Percentiles rank a stretch among this genome's conserved stretches.
phyloP scores from a whole-genome alignment of 2,888 invertebrate species.

The Chrysolina haemoptera region DNA sequence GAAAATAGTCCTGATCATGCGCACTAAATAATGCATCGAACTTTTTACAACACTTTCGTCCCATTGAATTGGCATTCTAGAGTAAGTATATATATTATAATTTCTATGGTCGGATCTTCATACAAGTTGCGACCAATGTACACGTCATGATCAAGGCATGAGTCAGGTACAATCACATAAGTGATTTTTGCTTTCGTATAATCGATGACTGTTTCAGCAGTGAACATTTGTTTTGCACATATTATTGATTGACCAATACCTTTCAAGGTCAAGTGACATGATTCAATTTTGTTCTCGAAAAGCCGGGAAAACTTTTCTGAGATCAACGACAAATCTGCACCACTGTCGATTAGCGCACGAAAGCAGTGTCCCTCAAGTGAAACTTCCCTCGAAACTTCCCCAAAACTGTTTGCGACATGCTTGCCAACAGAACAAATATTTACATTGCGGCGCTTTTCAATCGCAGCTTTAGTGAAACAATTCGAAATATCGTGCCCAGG shows the following conservation, averaged over 20 bases:
- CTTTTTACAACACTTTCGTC: no score
- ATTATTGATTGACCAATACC: not conserved
- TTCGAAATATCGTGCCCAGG: conserved; percentile 1
- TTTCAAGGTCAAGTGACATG: not conserved
- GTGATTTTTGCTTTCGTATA: no score
- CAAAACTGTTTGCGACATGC: not conserved
- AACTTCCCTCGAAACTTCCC: not conserved
- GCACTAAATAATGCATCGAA: no score
- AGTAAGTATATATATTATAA: no score
- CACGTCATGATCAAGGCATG: no score
- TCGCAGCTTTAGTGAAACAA: conserved; percentile 22
- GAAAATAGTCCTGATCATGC: no score
- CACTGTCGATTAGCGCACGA: conserved; percentile 5
- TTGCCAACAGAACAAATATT: not conserved
- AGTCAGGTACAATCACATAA: no score
- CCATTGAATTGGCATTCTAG: no score
- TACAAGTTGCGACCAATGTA: no score
- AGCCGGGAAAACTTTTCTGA: not conserved
- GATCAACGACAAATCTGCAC: not conserved
- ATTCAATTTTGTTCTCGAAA: not conserved
- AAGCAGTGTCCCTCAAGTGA: not conserved
- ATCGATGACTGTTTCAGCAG: no score
- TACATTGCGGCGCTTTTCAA: conserved; percentile 8
- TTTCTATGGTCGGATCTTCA: no score
- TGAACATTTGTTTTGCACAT: no score